phyloP scores from a whole-genome alignment of 2,888 invertebrate genomes.

The Orthosia cruda region DNA sequence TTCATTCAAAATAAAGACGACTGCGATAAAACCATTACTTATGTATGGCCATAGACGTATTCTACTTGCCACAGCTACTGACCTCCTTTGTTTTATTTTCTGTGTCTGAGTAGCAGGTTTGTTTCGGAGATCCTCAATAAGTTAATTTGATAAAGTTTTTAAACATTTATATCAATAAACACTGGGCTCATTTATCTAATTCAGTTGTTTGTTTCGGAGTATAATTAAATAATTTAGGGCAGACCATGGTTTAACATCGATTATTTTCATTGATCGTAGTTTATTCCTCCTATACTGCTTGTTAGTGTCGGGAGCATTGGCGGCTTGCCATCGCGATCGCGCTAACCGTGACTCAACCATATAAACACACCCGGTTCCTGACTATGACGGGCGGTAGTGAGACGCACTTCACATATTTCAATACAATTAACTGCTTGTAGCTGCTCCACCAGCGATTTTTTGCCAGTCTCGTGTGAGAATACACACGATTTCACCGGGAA shows the following conservation, averaged over 20 bases:
- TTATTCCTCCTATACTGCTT: constrained; percentile 56
- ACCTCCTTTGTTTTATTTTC: constrained; percentile 23
- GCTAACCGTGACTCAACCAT: constrained; percentile 80
- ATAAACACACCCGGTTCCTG: constrained; percentile 76
- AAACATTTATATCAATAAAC: constrained; percentile 10
- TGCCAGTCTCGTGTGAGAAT: constrained; percentile 86
- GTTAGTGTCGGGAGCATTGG: constrained; percentile 81
- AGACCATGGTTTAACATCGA: constrained; percentile 67
- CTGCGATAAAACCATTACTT: constrained; percentile 4
- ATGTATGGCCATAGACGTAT: constrained; percentile 13
- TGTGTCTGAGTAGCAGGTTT: constrained; percentile 1
- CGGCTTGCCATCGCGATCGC: constrained; percentile 83
- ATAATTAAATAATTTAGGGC: constrained; percentile 63
- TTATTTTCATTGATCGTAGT: constrained; percentile 76
- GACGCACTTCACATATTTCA: constrained; percentile 82
- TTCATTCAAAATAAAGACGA: constrained; percentile 62
- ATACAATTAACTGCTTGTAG: constrained; percentile 84
- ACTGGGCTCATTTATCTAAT: constrained; percentile 23
- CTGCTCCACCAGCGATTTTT: constrained; percentile 80
- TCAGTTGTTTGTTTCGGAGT: constrained; percentile 33
- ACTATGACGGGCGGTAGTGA: constrained; percentile 74
- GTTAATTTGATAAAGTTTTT: constrained; percentile 7
- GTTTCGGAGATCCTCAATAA: constrained; percentile 4
- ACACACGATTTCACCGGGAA: constrained; percentile 89
- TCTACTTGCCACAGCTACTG: constrained; percentile 11